Evolutionary conservation across 1,140 invertebrate species (phyloP), one percentile per base, ranked within the genome.

Genomic region (Drosophila insularis): DNA sequence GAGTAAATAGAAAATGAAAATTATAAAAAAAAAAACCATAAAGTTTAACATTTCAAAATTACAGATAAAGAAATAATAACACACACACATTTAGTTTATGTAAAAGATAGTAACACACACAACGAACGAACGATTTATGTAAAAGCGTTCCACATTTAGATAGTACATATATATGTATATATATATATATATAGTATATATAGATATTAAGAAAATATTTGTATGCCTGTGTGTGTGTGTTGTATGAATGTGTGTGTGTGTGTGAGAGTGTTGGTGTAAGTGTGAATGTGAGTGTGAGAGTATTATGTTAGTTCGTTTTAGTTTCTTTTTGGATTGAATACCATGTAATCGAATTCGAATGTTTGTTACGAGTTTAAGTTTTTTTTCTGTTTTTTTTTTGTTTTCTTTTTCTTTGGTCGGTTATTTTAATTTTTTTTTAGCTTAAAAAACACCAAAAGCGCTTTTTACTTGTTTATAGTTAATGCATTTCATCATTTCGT

Each of bases 101-200:
- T 58, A 62, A 87, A 90, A 90, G 86, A 73, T 79, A 90, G 68
- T 50, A 81, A 89, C 82, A 89, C 84, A 82, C 78, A 90, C 82
- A 90, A 89, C 81, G 84, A 89, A 89, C 84, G 84, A 89, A 89
- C 84, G 79, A 89, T 90, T 91, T 90, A 91, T 90, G 89, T 91
- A 90, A 90, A 90, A 91, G 89, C 89, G 89, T 90, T 91, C 89
- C 89, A 91, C 89, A 91, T 91, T 91, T 91, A 91, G 84, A 89
- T 89, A 89, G 80, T 82, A 89, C 80, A 89, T 89, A 89, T 89
- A 89, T 84, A 89, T 81, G 87, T 35, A 89, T 89, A 89, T 89
- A 89, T 84, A 89, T 89, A 89, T 73, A 89, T 89, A 87, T 87
- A 89, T 87, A 68, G 71, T 82, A 79, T 78, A 74, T 68, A 77